Evolutionary conservation across 2,888 invertebrate genomes (phyloP).

Genomic region (Nyleta sp.): DNA sequence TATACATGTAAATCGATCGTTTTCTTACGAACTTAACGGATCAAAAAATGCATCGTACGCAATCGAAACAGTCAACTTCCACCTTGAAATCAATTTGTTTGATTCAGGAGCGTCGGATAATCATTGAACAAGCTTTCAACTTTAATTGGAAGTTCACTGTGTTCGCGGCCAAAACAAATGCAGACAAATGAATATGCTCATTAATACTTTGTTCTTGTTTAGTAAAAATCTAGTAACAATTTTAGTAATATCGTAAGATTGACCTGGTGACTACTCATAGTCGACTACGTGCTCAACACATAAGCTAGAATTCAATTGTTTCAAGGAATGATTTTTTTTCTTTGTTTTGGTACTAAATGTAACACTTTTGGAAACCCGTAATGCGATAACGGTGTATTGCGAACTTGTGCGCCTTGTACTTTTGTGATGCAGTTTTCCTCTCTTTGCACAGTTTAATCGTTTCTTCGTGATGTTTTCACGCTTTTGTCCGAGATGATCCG

Average conservation of each 20-base stretch:
- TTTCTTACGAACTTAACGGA: not conserved
- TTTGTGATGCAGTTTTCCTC: slow-evolving; percentile 44
- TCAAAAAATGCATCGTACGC: slow-evolving; percentile 13
- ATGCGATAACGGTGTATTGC: slow-evolving; percentile 57
- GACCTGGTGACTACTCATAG: slow-evolving; percentile 49
- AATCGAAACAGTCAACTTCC: slow-evolving; percentile 15
- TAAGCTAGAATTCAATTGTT: slow-evolving; percentile 56
- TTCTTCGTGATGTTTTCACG: slow-evolving; percentile 15
- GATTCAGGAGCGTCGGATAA: not conserved
- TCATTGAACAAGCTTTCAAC: not conserved
- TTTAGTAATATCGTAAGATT: slow-evolving; percentile 42
- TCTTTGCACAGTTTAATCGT: slow-evolving; percentile 25
- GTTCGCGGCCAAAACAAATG: not conserved
- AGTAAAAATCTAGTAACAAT: slow-evolving; percentile 56
- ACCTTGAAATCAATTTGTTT: not conserved
- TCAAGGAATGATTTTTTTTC: slow-evolving; percentile 35
- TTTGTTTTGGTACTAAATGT: slow-evolving; percentile 47
- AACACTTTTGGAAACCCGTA: slow-evolving; percentile 59
- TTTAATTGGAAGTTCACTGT: slow-evolving; percentile 19
- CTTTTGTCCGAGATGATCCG: slow-evolving; percentile 32
- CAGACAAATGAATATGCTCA: slow-evolving; percentile 12
- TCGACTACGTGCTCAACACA: slow-evolving; percentile 62
- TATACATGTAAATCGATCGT: slow-evolving; percentile 12
- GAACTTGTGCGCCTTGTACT: slow-evolving; percentile 65
- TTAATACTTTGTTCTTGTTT: slow-evolving; percentile 18